Evolutionary conservation across 2,797 vertebrate genomes (phyloP).

Genomic region (Ctenopoma kingsleyae): DNA sequence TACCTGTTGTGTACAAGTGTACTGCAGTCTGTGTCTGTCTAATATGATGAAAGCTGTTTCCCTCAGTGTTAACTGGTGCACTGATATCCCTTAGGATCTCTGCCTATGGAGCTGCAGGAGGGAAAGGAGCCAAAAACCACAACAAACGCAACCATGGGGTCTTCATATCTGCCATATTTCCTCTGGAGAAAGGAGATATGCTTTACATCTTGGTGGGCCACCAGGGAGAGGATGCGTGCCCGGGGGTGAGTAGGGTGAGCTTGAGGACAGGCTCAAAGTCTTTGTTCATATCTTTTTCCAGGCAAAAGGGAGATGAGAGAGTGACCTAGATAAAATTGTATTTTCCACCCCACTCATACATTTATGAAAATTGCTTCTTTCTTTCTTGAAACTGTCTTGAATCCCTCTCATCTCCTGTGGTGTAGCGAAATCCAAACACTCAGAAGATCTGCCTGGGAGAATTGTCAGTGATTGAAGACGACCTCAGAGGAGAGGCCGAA

Average conservation of each 20-base stretch:
- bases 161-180: conserved; percentile 91
- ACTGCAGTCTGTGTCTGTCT: conserved; percentile 11
- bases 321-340: conserved; percentile 17
- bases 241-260: conserved; percentile 84
- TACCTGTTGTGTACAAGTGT: conserved; percentile 1
- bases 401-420: conserved; percentile 7
- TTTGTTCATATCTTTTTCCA: background rate
- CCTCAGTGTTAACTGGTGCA: conserved; percentile 27
- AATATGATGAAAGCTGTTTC: conserved; percentile 21
- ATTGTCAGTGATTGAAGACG: conserved; percentile 89
- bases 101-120: conserved; percentile 91
- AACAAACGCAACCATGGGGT: conserved; percentile 90
- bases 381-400: background rate
- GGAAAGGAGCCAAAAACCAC: conserved; percentile 94
- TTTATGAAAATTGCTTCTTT: background rate
- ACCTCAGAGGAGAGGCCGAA: conserved; percentile 69
- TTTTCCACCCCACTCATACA: background rate
- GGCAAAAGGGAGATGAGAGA: background rate
- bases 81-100: conserved; percentile 87
- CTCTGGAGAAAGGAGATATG: conserved; percentile 88
- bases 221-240: conserved; percentile 93
- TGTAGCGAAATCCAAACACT: conserved; percentile 87
- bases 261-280: conserved; percentile 9
- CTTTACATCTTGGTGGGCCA: conserved; percentile 92
- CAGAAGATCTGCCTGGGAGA: conserved; percentile 91